These are phyloP conservation scores for Drosophila paramelanica DNA, from an alignment of 2,888 invertebrate genomes.

Conservation along the genomic window DNA sequence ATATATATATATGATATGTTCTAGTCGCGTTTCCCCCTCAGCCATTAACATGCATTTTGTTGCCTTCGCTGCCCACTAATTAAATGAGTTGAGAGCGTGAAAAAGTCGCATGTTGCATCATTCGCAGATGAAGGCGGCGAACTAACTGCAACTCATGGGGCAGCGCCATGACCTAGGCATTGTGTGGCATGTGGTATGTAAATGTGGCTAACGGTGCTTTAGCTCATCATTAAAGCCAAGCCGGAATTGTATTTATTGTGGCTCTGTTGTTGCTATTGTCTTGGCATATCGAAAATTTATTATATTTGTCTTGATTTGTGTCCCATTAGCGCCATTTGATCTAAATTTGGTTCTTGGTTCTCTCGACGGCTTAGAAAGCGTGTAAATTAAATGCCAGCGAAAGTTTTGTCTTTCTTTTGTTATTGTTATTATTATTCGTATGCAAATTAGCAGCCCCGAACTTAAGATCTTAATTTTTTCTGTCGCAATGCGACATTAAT, in stretches of 20 bases:
- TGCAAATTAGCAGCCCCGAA: conserved; percentile 61
- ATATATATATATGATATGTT: conserved; percentile 1
- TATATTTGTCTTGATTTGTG: conserved; percentile 46
- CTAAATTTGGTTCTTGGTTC: conserved; percentile 26
- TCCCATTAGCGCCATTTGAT: conserved; percentile 56
- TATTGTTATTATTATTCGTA: conserved; percentile 59
- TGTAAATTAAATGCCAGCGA: conserved; percentile 56
- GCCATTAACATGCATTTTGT: conserved; percentile 8
- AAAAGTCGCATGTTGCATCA: conserved; percentile 77
- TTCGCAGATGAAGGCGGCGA: conserved; percentile 23
- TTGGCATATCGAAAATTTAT: conserved; percentile 35
- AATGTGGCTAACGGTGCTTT: conserved; percentile 48
- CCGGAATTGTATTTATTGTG: conserved; percentile 6
- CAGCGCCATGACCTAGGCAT: conserved; percentile 53
- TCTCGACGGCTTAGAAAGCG: conserved; percentile 52
- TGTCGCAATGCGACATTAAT: conserved; percentile 53
- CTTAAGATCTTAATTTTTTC: conserved; percentile 35
- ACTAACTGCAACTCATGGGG: conserved; percentile 47
- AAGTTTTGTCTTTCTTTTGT: conserved; percentile 46
- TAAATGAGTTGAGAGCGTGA: conserved; percentile 70
- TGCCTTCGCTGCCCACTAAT: conserved; percentile 56
- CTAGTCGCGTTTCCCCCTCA: neutral
- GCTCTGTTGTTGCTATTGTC: neutral
- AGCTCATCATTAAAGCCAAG: conserved; percentile 32
- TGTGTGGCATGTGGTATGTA: conserved; percentile 45